These are phyloP conservation scores for Xiphorhynchus erythropygius DNA, from an alignment of 2,797 vertebrate species.

Conservation along the genomic window DNA sequence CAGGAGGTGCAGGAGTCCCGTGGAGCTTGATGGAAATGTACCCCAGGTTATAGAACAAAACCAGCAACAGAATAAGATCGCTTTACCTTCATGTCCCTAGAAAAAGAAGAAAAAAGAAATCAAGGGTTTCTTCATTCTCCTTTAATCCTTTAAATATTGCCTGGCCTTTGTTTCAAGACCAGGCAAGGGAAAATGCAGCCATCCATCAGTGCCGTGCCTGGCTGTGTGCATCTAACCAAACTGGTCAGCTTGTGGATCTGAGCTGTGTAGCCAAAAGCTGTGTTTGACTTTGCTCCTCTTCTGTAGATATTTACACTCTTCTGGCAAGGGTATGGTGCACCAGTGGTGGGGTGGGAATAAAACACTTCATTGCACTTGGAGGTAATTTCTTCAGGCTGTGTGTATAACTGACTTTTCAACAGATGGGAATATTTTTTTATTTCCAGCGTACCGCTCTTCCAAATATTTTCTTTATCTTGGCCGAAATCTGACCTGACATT, in stretches of 20 bases:
- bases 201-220: background rate
- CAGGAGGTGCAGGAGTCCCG: background rate
- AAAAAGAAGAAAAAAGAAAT: background rate
- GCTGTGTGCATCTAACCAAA: background rate
- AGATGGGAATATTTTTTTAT: background rate
- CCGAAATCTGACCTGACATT: background rate
- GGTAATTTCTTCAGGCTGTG: fast-evolving
- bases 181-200: background rate
- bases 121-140: background rate
- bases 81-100: background rate
- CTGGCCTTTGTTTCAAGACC: background rate
- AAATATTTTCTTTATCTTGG: background rate
- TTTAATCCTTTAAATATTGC: background rate
- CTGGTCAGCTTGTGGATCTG: background rate
- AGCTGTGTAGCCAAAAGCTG: background rate
- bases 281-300: background rate
- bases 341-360: background rate
- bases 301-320: background rate
- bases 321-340: background rate
- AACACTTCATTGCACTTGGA: background rate
- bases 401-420: background rate
- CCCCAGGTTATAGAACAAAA: background rate
- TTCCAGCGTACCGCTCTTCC: too few species aligned
- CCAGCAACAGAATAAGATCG: background rate
- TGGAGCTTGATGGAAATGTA: background rate